Evolutionary conservation across 2,797 vertebrate genomes (phyloP).

Genomic region (Gobio occitaniae): DNA sequence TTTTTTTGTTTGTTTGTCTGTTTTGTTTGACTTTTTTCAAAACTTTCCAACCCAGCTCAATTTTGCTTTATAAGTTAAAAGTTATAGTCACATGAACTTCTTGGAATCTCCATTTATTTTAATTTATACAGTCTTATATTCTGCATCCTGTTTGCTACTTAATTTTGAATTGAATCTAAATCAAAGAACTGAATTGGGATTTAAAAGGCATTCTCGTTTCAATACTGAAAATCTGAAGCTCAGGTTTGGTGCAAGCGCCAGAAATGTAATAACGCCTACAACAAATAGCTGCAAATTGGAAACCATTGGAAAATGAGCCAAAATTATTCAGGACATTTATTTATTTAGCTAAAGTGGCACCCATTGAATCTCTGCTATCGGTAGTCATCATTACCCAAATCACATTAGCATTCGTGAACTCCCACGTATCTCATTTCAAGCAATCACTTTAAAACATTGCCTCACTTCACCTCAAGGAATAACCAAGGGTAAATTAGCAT

Average conservation of each 20-base stretch:
- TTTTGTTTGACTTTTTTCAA: background rate
- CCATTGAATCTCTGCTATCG: background rate
- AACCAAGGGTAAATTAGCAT: constrained; percentile 46
- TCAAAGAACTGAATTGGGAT: background rate
- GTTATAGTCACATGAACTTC: background rate
- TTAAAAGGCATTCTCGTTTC: background rate
- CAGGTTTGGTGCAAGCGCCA: background rate
- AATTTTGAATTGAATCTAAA: background rate
- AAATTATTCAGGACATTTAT: constrained; percentile 5
- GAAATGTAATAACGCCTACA: background rate
- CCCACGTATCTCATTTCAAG: constrained; percentile 31
- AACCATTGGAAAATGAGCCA: background rate
- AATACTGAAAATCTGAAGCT: background rate
- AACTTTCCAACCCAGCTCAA: background rate
- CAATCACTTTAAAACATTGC: constrained; percentile 40
- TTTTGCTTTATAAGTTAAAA: background rate
- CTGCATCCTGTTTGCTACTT: background rate
- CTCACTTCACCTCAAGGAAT: constrained; percentile 43
- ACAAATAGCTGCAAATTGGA: background rate
- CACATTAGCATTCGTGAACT: constrained; percentile 16
- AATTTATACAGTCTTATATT: background rate
- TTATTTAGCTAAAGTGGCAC: constrained; percentile 33
- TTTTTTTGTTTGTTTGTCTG: too few relatives aligned
- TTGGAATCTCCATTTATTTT: background rate
- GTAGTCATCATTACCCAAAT: constrained; percentile 30